These are phyloP conservation scores for Halcyon chelicuti DNA, from an alignment of 2,797 vertebrate genomes.

Conservation along the genomic window DNA sequence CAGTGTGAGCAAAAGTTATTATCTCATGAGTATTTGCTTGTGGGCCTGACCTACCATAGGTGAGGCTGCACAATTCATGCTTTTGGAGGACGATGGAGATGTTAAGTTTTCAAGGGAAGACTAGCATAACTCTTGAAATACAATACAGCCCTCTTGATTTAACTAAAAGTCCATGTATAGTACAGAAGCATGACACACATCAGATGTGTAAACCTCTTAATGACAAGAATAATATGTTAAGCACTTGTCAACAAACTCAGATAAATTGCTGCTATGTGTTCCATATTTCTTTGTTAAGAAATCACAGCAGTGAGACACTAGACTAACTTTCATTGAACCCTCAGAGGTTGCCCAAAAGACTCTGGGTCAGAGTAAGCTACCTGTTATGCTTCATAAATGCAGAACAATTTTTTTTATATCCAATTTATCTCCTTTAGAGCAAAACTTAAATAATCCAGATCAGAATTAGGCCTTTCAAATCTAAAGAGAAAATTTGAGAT, in stretches of 20 bases:
- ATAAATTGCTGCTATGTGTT: not conserved
- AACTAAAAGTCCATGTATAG: not conserved
- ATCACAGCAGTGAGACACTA: not conserved
- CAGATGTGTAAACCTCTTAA: not conserved
- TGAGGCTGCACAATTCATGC: not conserved
- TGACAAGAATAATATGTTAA: not conserved
- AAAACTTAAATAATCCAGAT: not conserved
- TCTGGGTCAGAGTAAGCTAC: not conserved
- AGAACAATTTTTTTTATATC: not conserved
- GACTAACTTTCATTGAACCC: not conserved
- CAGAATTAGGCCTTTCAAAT: constrained; percentile 16
- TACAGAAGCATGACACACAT: not conserved
- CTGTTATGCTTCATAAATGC: not conserved
- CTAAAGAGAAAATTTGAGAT: constrained; percentile 27
- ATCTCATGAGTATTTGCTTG: not conserved
- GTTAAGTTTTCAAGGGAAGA: not conserved
- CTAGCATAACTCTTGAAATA: not conserved
- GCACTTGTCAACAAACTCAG: not conserved
- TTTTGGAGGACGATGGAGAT: not conserved
- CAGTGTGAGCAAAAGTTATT: not conserved
- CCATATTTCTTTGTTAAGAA: not conserved
- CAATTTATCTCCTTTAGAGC: not conserved
- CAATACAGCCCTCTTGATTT: not conserved
- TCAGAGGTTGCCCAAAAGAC: not conserved
- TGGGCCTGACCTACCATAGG: not conserved